A percentile compares a stretch with the other conserved stretches of the same genome.
These are phyloP conservation scores for Trichosurus vulpecula DNA, from an alignment of 2,797 vertebrate species.

Conservation along the genomic window DNA sequence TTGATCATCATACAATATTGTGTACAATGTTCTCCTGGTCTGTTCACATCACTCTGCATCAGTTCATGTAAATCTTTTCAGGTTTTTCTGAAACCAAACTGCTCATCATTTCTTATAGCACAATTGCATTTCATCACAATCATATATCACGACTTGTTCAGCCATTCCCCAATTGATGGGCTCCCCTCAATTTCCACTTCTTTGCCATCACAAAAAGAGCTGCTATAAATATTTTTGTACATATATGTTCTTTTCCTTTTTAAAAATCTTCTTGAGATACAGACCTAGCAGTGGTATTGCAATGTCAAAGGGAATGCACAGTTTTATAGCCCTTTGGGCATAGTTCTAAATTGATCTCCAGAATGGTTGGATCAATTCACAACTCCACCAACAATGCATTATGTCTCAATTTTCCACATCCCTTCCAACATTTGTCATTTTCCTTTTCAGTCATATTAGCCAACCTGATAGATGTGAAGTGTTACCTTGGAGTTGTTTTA, in stretches of 20 bases:
- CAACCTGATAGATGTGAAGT: not conserved
- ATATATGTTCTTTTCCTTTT: not conserved
- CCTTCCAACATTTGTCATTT: not conserved
- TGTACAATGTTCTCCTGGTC: not conserved
- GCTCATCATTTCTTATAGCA: not conserved
- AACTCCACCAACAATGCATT: not conserved
- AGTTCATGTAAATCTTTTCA: not conserved
- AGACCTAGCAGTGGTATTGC: not conserved
- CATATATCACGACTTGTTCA: not conserved
- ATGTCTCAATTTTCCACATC: not conserved
- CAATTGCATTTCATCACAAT: not conserved
- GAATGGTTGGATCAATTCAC: not conserved
- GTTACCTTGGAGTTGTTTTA: not conserved
- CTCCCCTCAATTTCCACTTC: not conserved
- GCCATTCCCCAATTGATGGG: not conserved
- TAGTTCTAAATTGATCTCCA: not conserved
- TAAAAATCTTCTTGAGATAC: not conserved
- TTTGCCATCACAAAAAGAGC: not conserved
- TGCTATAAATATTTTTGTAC: not conserved
- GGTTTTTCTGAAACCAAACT: not conserved
- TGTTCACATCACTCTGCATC: not conserved
- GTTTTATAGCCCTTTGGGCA: not conserved
- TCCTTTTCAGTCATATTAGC: not conserved
- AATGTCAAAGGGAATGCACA: not conserved
- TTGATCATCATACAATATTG: not conserved